Evolutionary conservation across 2,888 invertebrate genomes (phyloP), one percentile per base, ranked within the genome.

Genomic region (Anagyrus pseudococci): DNA sequence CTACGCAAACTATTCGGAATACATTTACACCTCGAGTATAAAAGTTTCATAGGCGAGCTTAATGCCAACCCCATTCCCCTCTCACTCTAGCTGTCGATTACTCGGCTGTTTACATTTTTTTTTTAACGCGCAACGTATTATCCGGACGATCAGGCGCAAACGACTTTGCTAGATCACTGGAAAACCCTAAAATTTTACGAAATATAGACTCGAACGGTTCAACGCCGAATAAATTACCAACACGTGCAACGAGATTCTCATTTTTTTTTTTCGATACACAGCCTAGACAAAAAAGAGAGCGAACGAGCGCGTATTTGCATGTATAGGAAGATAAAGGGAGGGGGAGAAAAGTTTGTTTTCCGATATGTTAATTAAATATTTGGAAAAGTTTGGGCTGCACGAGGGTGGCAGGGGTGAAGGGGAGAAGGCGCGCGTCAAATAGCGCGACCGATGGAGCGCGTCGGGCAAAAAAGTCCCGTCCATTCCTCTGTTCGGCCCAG

Each of bases 321-420:
- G 41, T 54, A 49, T 44, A 50, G 33, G 44, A 10, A 26, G 17
- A 17, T n/a, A n/a, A n/a, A n/a, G n/a, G 17, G 10, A 46, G 53
- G 57, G 66, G 52, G 58, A 23, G 52, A 53, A 48, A 68, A 69
- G 69, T 70, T 71, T 68, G 68, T 69, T 67, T 67, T 61, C 66
- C 68, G 53, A 68, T 66, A 62, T 70, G 71, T 73, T 75, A 74
- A 75, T 75, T 74, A 75, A 75, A 74, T 75, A 75, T 69, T 72
- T 69, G 70, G 67, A 68, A 70, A 69, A 74, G 72, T 74, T 74
- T 72, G 22, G 15, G n/a, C n/a, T n/a, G n/a, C n/a, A n/a, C n/a
- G n/a, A n/a, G n/a, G n/a, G 29, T 13, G 15, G 29, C 19, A 26
- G 10, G 17, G 7, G 26, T n/a, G 4, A 22, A 6, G 43, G 60